Conservation (phyloP, 2,888 invertebrate genomes). For the Synanthedon andrenaeformis region DNA sequence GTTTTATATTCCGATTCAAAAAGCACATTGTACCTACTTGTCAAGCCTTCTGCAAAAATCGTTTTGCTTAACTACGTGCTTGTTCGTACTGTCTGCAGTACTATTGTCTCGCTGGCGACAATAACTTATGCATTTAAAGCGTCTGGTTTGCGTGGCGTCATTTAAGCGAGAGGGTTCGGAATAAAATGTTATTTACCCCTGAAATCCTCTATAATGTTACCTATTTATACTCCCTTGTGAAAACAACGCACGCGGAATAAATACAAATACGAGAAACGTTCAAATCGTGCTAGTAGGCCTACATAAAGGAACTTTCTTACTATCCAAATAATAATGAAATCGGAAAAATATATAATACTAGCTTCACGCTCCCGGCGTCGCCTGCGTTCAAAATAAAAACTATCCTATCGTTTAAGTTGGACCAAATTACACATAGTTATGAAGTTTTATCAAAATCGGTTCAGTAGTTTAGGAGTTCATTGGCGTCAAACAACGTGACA, state of each 20-base stretch:
- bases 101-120: background rate
- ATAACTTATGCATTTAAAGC: background rate
- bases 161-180: background rate
- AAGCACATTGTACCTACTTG: background rate
- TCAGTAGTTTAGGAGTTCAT: too few species aligned
- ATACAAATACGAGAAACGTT: constrained; percentile 14
- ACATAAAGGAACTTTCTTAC: background rate
- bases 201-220: background rate
- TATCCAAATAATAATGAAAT: background rate
- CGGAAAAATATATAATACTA: background rate
- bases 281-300: background rate
- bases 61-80: background rate
- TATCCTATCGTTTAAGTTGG: too few species aligned
- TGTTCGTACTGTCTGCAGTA: background rate
- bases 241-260: constrained; percentile 22
- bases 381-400: too few species aligned
- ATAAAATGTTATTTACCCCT: background rate
- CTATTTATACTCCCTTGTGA: constrained; percentile 20
- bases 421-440: too few species aligned
- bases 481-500: too few species aligned
- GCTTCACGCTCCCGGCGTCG: too few species aligned
- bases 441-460: too few species aligned
- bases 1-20: background rate
- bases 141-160: background rate
- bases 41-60: background rate